Evolutionary conservation across 37 sponge, comb jelly and placozoan species (phyloP).

Genomic region (Petrosia ficiformis): DNA sequence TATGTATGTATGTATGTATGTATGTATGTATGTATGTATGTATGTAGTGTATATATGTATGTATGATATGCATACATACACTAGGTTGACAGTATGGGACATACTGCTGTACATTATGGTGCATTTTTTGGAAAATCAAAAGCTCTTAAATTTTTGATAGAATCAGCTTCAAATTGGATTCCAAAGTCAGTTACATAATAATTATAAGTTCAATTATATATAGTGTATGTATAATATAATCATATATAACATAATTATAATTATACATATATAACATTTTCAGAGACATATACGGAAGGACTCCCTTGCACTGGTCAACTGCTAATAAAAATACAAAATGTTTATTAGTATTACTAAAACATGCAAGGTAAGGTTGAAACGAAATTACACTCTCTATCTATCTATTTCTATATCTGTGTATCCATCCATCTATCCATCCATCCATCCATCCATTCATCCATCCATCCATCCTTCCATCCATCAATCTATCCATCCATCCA

Average conservation of each 20-base stretch:
- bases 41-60: no score
- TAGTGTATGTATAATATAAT: no score
- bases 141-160: constrained; percentile 79
- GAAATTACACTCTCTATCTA: no score
- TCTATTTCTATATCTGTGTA: no score
- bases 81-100: constrained; percentile 66
- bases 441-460: no score
- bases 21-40: no score
- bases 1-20: not conserved
- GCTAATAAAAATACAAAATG: constrained; percentile 55
- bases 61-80: no score
- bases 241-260: not conserved
- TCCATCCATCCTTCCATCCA: no score
- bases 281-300: constrained; percentile 77
- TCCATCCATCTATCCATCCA: no score
- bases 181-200: constrained; percentile 39
- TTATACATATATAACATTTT: not conserved
- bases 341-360: constrained; percentile 57
- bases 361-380: constrained; percentile 82
- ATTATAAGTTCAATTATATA: not conserved
- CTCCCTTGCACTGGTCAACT: constrained; percentile 87
- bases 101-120: constrained; percentile 92
- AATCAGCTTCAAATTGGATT: constrained; percentile 74
- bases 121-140: constrained; percentile 81
- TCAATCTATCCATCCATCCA: no score